A percentile compares a stretch with the other conserved stretches of the same genome.
phyloP scores from a whole-genome alignment of 2,113 vertebrate species.

The Diphyllodes magnificus region DNA sequence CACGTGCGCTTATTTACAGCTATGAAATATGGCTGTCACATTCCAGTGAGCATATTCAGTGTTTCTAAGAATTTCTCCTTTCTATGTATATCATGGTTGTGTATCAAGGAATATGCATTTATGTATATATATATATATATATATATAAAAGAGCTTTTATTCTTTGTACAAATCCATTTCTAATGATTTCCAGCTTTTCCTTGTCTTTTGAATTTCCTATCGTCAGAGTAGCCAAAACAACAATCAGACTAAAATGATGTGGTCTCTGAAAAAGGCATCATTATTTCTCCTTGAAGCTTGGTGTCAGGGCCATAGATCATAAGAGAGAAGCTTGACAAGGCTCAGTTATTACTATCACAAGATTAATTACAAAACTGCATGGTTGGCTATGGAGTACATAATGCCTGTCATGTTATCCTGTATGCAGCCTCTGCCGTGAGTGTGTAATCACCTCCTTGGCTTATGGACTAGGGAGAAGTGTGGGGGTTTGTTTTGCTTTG shows the following conservation, averaged over 20 bases:
- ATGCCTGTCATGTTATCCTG: neutral
- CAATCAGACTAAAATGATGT: slow-evolving; percentile 18
- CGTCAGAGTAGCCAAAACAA: neutral
- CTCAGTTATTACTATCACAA: slow-evolving; percentile 59
- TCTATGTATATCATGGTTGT: neutral
- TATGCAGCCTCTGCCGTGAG: neutral
- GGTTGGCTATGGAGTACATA: slow-evolving; percentile 34
- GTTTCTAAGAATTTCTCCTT: neutral
- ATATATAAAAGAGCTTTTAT: neutral
- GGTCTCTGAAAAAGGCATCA: slow-evolving; percentile 38
- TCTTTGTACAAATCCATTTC: neutral
- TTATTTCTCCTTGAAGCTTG: slow-evolving; percentile 50
- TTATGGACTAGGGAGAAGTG: neutral
- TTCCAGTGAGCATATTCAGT: neutral
- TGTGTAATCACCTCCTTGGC: neutral
- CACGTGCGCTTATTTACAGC: neutral
- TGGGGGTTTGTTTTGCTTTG: neutral
- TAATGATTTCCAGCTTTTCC: neutral
- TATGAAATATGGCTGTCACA: neutral
- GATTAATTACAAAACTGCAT: slow-evolving; percentile 56
- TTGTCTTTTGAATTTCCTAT: neutral
- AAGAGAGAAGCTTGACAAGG: slow-evolving; percentile 49
- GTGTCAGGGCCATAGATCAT: slow-evolving; percentile 64
- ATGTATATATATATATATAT: neutral
- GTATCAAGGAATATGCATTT: neutral